Conservation (phyloP, 2,888 invertebrate genomes). For the Pseudanteris insignis region DNA sequence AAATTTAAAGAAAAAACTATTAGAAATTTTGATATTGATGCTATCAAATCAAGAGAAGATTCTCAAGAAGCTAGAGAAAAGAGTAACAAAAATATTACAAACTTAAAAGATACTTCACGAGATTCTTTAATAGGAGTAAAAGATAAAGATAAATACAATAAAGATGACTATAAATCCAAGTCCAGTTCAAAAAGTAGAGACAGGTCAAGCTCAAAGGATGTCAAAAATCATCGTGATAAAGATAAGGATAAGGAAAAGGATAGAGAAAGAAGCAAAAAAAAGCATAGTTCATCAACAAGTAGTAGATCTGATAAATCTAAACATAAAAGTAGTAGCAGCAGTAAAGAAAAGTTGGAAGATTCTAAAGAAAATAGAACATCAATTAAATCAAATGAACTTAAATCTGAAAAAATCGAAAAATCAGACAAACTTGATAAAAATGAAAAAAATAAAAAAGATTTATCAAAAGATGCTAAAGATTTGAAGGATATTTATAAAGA, state of each 20-base stretch:
- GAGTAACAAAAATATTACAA: constrained; percentile 47
- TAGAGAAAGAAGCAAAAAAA: constrained; percentile 51
- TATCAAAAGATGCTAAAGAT: constrained; percentile 56
- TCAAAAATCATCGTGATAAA: constrained; percentile 43
- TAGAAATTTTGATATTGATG: constrained; percentile 54
- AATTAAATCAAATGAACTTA: constrained; percentile 50
- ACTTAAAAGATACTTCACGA: constrained; percentile 57
- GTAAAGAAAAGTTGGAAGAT: constrained; percentile 50
- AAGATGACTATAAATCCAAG: constrained; percentile 48
- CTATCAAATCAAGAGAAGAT: constrained; percentile 54
- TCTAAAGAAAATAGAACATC: constrained; percentile 41
- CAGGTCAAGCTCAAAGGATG: constrained; percentile 46
- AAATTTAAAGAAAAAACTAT: constrained; percentile 58
- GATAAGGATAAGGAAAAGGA: constrained; percentile 47
- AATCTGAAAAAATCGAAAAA: constrained; percentile 49
- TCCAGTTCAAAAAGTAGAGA: constrained; percentile 48
- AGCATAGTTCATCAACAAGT: constrained; percentile 47
- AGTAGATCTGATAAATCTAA: constrained; percentile 50
- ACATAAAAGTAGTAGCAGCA: constrained; percentile 42
- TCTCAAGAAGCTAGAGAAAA: constrained; percentile 51
- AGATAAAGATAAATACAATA: constrained; percentile 51
- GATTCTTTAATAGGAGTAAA: constrained; percentile 57
- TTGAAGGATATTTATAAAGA: constrained; percentile 65
- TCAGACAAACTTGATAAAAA: constrained; percentile 40
- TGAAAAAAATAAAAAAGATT: constrained; percentile 48